These are phyloP conservation scores for Anguilla megastoma DNA, from an alignment of 2,797 vertebrate genomes.

Conservation along the genomic window DNA sequence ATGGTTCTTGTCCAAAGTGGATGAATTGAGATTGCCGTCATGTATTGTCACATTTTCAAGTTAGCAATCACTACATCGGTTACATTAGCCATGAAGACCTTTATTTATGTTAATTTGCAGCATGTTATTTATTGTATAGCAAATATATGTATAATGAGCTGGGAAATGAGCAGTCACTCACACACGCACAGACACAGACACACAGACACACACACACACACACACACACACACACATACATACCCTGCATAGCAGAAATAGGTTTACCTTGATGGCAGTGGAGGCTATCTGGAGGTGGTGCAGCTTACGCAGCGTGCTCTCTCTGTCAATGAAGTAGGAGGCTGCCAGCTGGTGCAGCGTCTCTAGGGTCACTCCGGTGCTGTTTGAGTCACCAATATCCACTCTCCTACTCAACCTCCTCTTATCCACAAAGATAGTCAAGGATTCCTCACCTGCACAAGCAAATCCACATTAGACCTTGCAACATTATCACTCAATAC, in stretches of 20 bases:
- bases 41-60: not conserved
- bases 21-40: no score
- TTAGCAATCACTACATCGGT: not conserved
- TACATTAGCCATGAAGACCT: not conserved
- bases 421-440: conserved; percentile 98
- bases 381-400: conserved; percentile 78
- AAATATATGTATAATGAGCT: not conserved
- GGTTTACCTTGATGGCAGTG: conserved; percentile 92
- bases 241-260: no score
- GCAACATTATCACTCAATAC: not conserved
- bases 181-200: not conserved
- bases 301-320: conserved; percentile 88
- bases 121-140: not conserved
- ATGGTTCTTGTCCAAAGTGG: no score
- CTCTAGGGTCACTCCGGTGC: conserved; percentile 87
- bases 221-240: not conserved
- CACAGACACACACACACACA: no score
- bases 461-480: not conserved
- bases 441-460: conserved; percentile 88
- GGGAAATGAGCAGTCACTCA: not conserved
- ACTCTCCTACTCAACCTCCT: conserved; percentile 85
- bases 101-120: not conserved
- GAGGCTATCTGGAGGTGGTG: conserved; percentile 97
- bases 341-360: conserved; percentile 92
- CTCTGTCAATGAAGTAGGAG: conserved; percentile 95